Evolutionary conservation across 2,797 vertebrate genomes (phyloP).

Genomic region (Sphenodon punctatus): DNA sequence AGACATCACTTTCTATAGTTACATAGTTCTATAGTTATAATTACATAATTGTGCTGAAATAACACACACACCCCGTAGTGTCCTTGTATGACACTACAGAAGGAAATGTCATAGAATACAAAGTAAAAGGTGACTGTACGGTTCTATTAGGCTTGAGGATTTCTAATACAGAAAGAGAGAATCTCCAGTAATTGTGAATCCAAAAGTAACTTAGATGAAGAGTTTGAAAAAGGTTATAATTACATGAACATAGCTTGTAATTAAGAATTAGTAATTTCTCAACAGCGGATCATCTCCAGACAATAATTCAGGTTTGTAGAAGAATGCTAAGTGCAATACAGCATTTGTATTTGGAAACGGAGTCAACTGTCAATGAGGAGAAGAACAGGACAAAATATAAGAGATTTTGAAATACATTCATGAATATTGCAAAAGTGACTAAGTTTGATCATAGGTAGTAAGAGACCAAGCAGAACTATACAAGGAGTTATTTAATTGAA

Average conservation of each 20-base stretch:
- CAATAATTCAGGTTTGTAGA: slow-evolving; percentile 23
- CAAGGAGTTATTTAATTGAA: slow-evolving; percentile 25
- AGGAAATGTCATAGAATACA: background rate
- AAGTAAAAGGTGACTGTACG: background rate
- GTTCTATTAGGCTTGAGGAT: background rate
- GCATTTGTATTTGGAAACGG: background rate
- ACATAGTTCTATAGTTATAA: too few relatives aligned
- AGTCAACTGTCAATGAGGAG: too few relatives aligned
- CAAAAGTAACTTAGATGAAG: background rate
- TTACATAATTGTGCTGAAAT: too few relatives aligned
- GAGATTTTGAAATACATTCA: slow-evolving; percentile 1
- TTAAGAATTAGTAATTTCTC: slow-evolving; percentile 5
- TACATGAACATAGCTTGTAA: slow-evolving; percentile 34
- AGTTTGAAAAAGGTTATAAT: background rate
- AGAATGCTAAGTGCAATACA: slow-evolving; percentile 26
- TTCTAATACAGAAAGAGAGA: background rate
- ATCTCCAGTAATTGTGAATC: background rate
- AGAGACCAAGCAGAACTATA: background rate
- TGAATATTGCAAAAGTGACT: background rate
- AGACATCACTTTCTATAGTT: too few relatives aligned
- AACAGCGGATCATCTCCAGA: slow-evolving; percentile 12
- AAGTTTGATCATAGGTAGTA: background rate
- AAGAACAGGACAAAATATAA: background rate
- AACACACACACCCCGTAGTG: too few relatives aligned
- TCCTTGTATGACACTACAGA: background rate